Evolutionary conservation across 2,113 vertebrate species (phyloP), one percentile per base, ranked within the genome.

Genomic region (Chionodraco myersi): DNA sequence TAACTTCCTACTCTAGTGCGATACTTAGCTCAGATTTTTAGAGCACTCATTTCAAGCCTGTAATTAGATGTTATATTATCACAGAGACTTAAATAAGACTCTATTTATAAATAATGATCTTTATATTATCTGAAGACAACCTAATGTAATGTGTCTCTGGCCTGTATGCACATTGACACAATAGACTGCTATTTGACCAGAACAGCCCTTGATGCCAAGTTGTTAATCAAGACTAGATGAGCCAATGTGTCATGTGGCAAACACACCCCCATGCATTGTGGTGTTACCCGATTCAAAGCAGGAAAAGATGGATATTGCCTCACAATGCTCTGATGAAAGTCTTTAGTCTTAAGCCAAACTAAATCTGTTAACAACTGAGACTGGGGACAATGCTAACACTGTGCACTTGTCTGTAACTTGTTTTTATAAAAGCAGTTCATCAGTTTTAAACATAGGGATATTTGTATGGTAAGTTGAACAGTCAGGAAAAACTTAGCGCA

Each of bases 381-480:
- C 11, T 57, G 4, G 21, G 16, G 7, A 6, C 5, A 34, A 45
- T 4, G 16, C 15, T 6, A 41, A 68, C 30, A 62, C 12, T 41
- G 4, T 41, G 36, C 36, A 41, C 36, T 41, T 41, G 36, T 41
- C 6, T 58, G 51, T n/a, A 26, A 45, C 16, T n/a, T 10, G 21
- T 15, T 7, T n/a, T 1, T 30, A 9, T 53, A 30, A 45, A 10
- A 14, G n/a, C 10, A 30, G 8, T 51, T 30, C 45, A 59, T 4
- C 12, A 34, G 16, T 73, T 68, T 36, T n/a, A 30, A 57, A 41
- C 4, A 10, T 16, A 12, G 12, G 2, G 11, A 58, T n/a, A 26
- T 36, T 48, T 54, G n/a, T 71, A 52, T 48, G 14, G 5, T 60
- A 73, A 56, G n/a, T 71, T 34, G 21, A 64, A n/a, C 41, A 60